A percentile compares a stretch with the other conserved stretches of the same genome.
These are phyloP conservation scores for Calliopum simillimum DNA, from an alignment of 2,888 invertebrate species.

Conservation along the genomic window DNA sequence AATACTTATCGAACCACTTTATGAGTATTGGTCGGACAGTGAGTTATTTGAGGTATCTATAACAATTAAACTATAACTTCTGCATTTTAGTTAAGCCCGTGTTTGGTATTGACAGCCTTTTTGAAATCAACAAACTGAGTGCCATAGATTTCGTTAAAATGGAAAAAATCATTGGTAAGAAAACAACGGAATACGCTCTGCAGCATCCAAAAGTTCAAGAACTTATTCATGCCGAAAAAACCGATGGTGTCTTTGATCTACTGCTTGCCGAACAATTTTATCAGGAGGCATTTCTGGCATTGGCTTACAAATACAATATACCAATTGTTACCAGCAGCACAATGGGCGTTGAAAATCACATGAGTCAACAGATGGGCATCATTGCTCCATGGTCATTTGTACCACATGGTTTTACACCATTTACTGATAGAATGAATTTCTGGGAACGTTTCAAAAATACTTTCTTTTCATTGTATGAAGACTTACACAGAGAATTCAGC, in stretches of 20 bases:
- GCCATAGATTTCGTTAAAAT: conserved; percentile 56
- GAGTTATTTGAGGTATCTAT: conserved; percentile 18
- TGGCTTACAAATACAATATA: conserved; percentile 64
- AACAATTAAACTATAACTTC: no score
- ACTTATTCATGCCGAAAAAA: conserved; percentile 55
- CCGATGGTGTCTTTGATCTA: conserved; percentile 63
- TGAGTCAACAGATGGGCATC: conserved; percentile 68
- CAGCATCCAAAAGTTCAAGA: conserved; percentile 58
- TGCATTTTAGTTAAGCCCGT: conserved; percentile 54
- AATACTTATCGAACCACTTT: conserved; percentile 62
- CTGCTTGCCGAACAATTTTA: conserved; percentile 67
- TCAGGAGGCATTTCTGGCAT: conserved; percentile 66
- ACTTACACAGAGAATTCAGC: conserved; percentile 55
- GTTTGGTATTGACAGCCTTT: conserved; percentile 57
- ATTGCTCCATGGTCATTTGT: conserved; percentile 69
- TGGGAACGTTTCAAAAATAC: conserved; percentile 70
- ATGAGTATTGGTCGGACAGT: conserved; percentile 62
- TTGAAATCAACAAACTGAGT: conserved; percentile 57
- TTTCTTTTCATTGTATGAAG: conserved; percentile 61
- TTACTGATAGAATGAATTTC: conserved; percentile 70
- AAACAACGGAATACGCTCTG: conserved; percentile 62
- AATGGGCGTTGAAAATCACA: conserved; percentile 66
- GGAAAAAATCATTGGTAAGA: conserved; percentile 58
- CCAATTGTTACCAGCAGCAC: conserved; percentile 67
- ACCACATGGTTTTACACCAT: conserved; percentile 67